These are phyloP conservation scores for Amia ocellicauda DNA, from an alignment of 2,113 vertebrate genomes.

Conservation along the genomic window DNA sequence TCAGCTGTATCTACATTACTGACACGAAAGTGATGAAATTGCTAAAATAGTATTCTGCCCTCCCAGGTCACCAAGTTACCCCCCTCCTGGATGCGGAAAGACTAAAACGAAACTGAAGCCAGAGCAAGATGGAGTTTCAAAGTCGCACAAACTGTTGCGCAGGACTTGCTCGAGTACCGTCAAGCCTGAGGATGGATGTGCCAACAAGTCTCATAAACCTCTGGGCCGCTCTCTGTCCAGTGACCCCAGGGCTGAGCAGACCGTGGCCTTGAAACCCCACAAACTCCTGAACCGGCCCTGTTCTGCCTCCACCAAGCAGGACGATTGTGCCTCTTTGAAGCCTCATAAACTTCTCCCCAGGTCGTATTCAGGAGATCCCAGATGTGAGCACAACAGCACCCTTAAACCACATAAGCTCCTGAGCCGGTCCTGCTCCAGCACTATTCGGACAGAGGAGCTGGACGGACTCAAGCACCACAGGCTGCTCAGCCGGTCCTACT, in stretches of 20 bases:
- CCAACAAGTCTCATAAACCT: conserved; percentile 71
- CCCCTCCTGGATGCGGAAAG: conserved; percentile 83
- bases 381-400: conserved; percentile 69
- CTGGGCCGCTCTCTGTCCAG: conserved; percentile 76
- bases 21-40: no score
- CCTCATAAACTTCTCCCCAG: conserved; percentile 73
- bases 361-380: conserved; percentile 73
- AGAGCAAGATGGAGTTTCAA: conserved; percentile 79
- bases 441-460: conserved; percentile 73
- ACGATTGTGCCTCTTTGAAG: conserved; percentile 70
- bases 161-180: conserved; percentile 78
- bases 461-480: conserved; percentile 79
- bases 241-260: conserved; percentile 72
- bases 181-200: conserved; percentile 72
- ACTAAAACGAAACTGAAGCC: conserved; percentile 82
- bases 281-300: conserved; percentile 74
- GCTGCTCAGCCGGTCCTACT: conserved; percentile 75
- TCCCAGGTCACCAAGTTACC: conserved; percentile 84
- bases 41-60: no score
- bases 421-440: conserved; percentile 77
- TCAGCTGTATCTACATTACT: no score
- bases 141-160: conserved; percentile 78
- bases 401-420: conserved; percentile 78
- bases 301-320: conserved; percentile 59
- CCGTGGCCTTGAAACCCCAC: conserved; percentile 69